These are phyloP conservation scores for Arbacia lixula DNA, from an alignment of 53 echinoderm and acorn worm genomes.

Conservation along the genomic window DNA sequence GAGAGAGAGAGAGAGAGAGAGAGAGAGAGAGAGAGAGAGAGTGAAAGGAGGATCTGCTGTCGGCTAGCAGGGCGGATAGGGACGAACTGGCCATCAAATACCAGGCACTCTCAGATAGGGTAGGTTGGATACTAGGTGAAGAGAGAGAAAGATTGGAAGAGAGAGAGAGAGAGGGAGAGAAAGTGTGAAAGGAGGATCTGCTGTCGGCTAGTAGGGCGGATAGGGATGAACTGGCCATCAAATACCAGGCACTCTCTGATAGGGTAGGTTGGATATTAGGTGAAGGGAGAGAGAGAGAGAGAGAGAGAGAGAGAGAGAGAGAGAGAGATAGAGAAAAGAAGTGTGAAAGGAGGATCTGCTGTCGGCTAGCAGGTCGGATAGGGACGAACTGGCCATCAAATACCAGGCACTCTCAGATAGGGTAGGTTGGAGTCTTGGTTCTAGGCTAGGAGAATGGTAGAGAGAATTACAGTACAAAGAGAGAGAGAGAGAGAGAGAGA, in stretches of 20 bases:
- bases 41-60: constrained; percentile 90
- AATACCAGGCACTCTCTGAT: not conserved
- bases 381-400: constrained; percentile 98
- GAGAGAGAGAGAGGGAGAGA: not conserved
- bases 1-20: too few relatives aligned
- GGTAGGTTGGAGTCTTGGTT: too few relatives aligned
- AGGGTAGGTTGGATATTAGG: too few relatives aligned
- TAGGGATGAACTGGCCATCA: not conserved
- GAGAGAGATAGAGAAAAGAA: too few relatives aligned
- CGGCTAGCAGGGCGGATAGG: constrained; percentile 88
- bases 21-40: too few relatives aligned
- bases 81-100: constrained; percentile 99
- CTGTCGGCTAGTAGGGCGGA: not conserved
- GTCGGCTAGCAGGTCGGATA: constrained; percentile 86
- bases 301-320: too few relatives aligned
- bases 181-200: not conserved
- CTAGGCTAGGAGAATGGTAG: too few relatives aligned
- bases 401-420: constrained; percentile 94
- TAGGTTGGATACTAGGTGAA: too few relatives aligned
- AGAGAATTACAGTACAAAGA: too few relatives aligned
- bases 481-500: too few relatives aligned
- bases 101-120: constrained; percentile 93
- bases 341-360: constrained; percentile 92
- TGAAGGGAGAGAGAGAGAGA: too few relatives aligned
- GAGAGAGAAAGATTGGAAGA: too few relatives aligned